Evolutionary conservation across 2,797 vertebrate species (phyloP), one percentile per base, ranked within the genome.

Genomic region (Propithecus perrieri): DNA sequence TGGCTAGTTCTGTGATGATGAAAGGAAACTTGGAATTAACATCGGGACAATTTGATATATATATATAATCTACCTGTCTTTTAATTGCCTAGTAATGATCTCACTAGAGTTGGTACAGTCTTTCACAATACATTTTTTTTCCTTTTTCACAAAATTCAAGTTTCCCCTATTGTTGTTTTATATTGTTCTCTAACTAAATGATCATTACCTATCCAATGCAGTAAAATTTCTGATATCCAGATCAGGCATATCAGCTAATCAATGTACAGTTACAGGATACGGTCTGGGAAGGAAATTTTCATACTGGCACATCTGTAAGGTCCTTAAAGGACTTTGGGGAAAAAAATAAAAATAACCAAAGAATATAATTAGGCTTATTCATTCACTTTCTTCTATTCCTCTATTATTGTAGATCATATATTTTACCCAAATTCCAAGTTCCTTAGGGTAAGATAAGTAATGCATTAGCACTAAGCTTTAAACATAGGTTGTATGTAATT

Each of bases 401-500:
- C 22, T 59, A 14, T 75, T 85, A 50, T 26, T 22, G 1, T n/a
- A 67, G 5, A 75, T 55, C 18, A 89, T 9, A 48, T 35, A 81
- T 65, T 88, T 93, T 87, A 41, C 5, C 12, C 50, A 61, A 81
- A 61, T 71, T 87, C 20, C 28, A 84, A 48, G 17, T 63, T 59
- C 26, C 61, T 69, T 79, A 88, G 22, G 41, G 26, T 53, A 61
- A 95, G 18, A 69, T 69, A 14, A 91, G 24, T 78, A 71, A 91
- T 55, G 5, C 26, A 61, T 94, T 65, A 72, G 46, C 17, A 83
- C 67, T 75, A 89, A 79, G 22, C 5, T 86, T 97, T 71, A 94
- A 95, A 92, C 46, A 92, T 35, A 84, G 76, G 12, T 50, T 75
- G 24, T 33, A 85, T 74, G 50, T 78, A 85, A 89, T 14, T 91